Percentiles rank a stretch among this genome's conserved stretches.
Conservation (phyloP, 2,113 vertebrate species). For the Sinocyclocheilus maitianheensis region DNA sequence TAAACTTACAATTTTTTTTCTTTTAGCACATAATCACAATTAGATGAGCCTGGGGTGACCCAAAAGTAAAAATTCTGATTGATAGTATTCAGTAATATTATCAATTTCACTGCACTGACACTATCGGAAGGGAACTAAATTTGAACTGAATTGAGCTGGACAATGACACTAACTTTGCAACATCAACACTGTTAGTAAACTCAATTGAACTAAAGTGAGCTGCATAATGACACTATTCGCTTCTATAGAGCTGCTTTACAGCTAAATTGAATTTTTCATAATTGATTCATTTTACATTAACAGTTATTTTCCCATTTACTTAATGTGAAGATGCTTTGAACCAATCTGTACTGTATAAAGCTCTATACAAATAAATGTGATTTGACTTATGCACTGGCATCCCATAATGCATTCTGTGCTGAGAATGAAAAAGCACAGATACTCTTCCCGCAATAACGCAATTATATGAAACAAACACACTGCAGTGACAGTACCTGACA, state of each 20-base stretch:
- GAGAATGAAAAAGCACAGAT: neutral
- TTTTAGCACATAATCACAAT: neutral
- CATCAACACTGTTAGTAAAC: neutral
- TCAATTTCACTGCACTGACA: neutral
- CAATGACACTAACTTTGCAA: neutral
- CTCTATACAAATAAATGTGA: neutral
- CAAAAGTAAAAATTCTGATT: neutral
- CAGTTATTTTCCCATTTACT: neutral
- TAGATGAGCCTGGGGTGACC: neutral
- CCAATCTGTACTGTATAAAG: neutral
- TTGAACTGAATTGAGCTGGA: neutral
- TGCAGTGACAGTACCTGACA: neutral
- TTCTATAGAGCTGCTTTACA: neutral
- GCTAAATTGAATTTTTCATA: neutral
- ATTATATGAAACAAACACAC: neutral
- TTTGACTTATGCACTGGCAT: neutral
- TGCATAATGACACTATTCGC: neutral
- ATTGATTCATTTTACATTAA: neutral
- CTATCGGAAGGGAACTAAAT: neutral
- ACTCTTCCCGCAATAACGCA: neutral
- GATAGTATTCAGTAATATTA: neutral
- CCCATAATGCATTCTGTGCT: neutral
- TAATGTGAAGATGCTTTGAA: neutral
- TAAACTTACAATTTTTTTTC: neutral
- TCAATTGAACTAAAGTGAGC: neutral